A percentile compares a stretch with the other conserved stretches of the same genome.
Conservation (phyloP, 2,113 vertebrate genomes). For the Percopsis transmontana region DNA sequence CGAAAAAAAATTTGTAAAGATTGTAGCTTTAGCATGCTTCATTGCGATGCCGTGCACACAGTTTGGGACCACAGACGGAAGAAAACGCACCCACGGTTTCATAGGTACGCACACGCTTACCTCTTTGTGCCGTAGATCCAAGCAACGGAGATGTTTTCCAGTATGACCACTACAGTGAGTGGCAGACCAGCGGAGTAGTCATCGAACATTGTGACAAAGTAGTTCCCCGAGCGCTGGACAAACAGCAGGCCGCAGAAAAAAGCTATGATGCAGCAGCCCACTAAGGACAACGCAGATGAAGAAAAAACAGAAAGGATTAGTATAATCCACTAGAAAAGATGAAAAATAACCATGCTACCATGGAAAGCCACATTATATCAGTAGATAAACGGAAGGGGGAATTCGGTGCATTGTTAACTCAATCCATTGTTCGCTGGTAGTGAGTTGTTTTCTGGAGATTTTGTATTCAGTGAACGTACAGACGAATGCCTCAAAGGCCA, state of each 20-base stretch:
- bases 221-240: constrained; percentile 97
- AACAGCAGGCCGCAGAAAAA: constrained; percentile 94
- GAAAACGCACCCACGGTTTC: not conserved
- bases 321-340: not conserved
- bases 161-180: constrained; percentile 93
- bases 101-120: constrained; percentile 65
- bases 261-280: constrained; percentile 90
- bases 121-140: constrained; percentile 98
- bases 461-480: constrained; percentile 5
- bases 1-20: too few relatives aligned
- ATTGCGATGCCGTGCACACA: too few relatives aligned
- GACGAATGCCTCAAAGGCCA: constrained; percentile 14
- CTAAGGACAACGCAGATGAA: constrained; percentile 70
- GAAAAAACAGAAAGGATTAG: not conserved
- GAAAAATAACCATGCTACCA: not conserved
- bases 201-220: constrained; percentile 99
- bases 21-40: too few relatives aligned
- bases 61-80: not conserved
- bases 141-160: constrained; percentile 95
- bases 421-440: constrained; percentile 1
- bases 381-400: not conserved
- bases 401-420: not conserved
- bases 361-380: not conserved
- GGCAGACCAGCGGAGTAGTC: constrained; percentile 97
- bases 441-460: constrained; percentile 8